Conservation (phyloP, 2,113 vertebrate species). For the Sinosuthora webbiana region DNA sequence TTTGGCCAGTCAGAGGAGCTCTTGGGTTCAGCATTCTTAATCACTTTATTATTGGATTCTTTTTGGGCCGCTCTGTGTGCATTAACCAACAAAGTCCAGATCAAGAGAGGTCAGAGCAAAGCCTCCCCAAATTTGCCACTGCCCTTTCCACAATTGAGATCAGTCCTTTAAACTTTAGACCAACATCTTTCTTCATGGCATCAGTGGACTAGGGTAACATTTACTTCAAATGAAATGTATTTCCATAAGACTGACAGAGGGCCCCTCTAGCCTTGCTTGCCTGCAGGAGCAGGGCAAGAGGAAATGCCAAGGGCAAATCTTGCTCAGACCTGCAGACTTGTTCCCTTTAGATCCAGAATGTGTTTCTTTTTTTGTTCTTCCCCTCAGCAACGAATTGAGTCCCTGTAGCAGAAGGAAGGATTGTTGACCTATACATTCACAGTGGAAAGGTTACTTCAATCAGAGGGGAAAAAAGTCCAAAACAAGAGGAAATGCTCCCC, state of each 20-base stretch:
- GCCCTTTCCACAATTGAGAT: constrained; percentile 33
- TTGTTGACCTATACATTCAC: constrained; percentile 7
- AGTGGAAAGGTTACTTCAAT: constrained; percentile 34
- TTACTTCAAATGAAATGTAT: constrained; percentile 52
- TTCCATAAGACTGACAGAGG: constrained; percentile 33
- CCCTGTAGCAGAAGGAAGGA: constrained; percentile 12
- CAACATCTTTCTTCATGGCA: not conserved
- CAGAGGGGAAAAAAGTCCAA: not conserved
- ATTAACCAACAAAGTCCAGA: constrained; percentile 36
- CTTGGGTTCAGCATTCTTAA: not conserved
- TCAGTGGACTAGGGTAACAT: constrained; percentile 22
- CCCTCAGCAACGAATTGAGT: constrained; percentile 32
- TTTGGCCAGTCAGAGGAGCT: not conserved
- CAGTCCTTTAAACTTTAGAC: constrained; percentile 23
- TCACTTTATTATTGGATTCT: constrained; percentile 28
- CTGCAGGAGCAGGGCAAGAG: constrained; percentile 18
- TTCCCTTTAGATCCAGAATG: constrained; percentile 27
- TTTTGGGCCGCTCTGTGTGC: not conserved
- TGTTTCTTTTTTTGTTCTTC: constrained; percentile 20
- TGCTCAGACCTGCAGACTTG: constrained; percentile 4
- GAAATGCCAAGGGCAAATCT: constrained; percentile 58
- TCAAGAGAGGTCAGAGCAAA: constrained; percentile 42
- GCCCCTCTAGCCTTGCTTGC: not conserved
- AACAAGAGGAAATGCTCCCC: not conserved
- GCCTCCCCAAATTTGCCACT: not conserved